A percentile compares a stretch with the other conserved stretches of the same genome.
phyloP scores from a whole-genome alignment of 2,888 invertebrate species.

The Blastobasis adustella region DNA sequence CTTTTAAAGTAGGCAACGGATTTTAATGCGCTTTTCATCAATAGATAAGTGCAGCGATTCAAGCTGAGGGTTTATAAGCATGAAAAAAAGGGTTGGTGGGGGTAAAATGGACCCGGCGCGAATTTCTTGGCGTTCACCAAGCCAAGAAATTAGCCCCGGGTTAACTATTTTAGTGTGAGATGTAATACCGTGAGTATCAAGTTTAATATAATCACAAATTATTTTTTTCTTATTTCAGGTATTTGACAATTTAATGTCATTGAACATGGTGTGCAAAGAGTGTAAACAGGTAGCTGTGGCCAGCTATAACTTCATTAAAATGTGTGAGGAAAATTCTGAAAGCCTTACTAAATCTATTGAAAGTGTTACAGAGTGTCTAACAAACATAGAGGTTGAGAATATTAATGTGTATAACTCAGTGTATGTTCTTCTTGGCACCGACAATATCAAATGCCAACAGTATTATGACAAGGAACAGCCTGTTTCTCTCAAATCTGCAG shows the following conservation, averaged over 20 bases:
- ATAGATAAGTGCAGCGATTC: too few relatives aligned
- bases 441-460: conserved; percentile 1
- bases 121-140: too few relatives aligned
- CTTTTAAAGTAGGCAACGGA: too few relatives aligned
- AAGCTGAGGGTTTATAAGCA: too few relatives aligned
- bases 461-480: conserved; percentile 1
- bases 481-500: not conserved
- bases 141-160: too few relatives aligned
- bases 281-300: not conserved
- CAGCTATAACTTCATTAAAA: conserved; percentile 6
- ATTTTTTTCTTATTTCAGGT: conserved; percentile 1
- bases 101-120: too few relatives aligned
- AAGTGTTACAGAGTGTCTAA: not conserved
- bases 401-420: not conserved
- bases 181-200: too few relatives aligned
- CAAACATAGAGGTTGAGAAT: not conserved
- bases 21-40: too few relatives aligned
- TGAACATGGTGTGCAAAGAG: not conserved
- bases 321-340: conserved; percentile 4
- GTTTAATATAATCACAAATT: too few relatives aligned
- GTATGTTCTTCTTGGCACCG: conserved; percentile 1
- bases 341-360: not conserved
- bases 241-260: not conserved
- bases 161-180: too few relatives aligned
- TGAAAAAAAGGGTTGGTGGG: too few relatives aligned